Evolutionary conservation across 2,113 vertebrate genomes (phyloP), one percentile per base, ranked within the genome.

Genomic region (Procavia capensis): DNA sequence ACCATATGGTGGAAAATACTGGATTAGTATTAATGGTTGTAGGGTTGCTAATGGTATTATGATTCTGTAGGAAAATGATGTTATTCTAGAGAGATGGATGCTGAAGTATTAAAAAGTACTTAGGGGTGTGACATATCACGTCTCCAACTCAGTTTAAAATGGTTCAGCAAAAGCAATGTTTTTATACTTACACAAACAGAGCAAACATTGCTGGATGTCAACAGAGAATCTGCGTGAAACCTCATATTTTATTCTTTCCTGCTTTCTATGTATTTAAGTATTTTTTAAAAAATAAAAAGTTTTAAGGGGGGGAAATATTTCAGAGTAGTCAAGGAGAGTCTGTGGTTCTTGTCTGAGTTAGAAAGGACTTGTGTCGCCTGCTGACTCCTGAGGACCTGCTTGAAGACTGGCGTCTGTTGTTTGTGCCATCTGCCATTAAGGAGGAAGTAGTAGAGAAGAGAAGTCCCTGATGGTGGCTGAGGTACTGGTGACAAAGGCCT

Each of bases 391-490:
- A 90, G 66, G 54, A 31, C 47, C 47, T 16, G 47, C 63, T 75
- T 19, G 34, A 75, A 79, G 95, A 64, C 72, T 45, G 81, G 90
- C 95, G 79, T 96, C 90, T 96, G 86, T 50, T 54, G 76, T 81
- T 89, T 70, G 57, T 59, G 72, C n/a, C 6, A 3, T 85, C 91
- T 88, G 75, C 75, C 1, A 24, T 29, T 96, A 36, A 94, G 80
- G 50, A 81, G 47, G 54, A 84, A 72, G 88, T 85, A 50, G 70
- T 93, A 75, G 81, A 87, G 70, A 41, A 25, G 22, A 22, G 1
- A n/a, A n/a, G 66, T 20, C 64, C 59, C 74, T 22, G 16, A 82
- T 75, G 88, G 20, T 50, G 61, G 68, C 34, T 22, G 57, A 22
- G 2, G 91, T 0, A 0, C 41, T 17, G 24, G 31, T 82, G 90